Percentiles rank a stretch among this genome's conserved stretches.
phyloP scores from a whole-genome alignment of 2,888 invertebrate species.

The Parasteatoda lunata region DNA sequence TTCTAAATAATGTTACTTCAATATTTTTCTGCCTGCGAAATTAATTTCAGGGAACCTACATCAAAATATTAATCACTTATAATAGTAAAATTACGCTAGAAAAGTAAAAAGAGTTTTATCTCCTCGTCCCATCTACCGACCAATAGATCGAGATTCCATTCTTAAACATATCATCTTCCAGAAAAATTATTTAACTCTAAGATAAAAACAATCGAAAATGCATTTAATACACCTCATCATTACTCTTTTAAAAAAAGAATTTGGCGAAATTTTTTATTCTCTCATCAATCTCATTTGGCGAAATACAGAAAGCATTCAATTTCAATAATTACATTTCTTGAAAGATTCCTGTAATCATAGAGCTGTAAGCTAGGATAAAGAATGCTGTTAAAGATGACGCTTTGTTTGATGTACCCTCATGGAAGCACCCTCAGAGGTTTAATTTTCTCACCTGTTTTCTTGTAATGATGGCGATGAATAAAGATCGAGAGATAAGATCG shows the following conservation, averaged over 20 bases:
- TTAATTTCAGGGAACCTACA: too few species aligned
- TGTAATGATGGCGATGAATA: slow-evolving; percentile 33
- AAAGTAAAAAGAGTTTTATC: too few species aligned
- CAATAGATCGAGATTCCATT: too few species aligned
- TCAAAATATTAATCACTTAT: too few species aligned
- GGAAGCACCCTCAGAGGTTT: slow-evolving; percentile 50
- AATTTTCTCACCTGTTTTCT: slow-evolving; percentile 52
- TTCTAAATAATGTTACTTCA: too few species aligned
- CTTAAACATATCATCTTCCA: too few species aligned
- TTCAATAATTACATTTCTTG: slow-evolving; percentile 56
- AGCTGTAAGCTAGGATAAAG: slow-evolving; percentile 31
- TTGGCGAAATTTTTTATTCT: neutral
- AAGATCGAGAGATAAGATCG: slow-evolving; percentile 13
- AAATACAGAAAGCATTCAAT: slow-evolving; percentile 53
- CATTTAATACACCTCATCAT: neutral
- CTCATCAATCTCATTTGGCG: slow-evolving; percentile 63
- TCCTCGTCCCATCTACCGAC: too few species aligned
- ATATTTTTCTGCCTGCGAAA: too few species aligned
- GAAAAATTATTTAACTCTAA: too few species aligned
- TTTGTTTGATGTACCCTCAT: slow-evolving; percentile 40
- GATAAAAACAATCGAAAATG: slow-evolving; percentile 35
- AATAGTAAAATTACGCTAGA: too few species aligned
- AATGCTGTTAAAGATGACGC: slow-evolving; percentile 27
- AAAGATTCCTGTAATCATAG: slow-evolving; percentile 43
- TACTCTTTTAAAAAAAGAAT: neutral